Base-by-base conservation (phyloP, 1,140 invertebrate species). In the Lutraria rhynchaena region DNA sequence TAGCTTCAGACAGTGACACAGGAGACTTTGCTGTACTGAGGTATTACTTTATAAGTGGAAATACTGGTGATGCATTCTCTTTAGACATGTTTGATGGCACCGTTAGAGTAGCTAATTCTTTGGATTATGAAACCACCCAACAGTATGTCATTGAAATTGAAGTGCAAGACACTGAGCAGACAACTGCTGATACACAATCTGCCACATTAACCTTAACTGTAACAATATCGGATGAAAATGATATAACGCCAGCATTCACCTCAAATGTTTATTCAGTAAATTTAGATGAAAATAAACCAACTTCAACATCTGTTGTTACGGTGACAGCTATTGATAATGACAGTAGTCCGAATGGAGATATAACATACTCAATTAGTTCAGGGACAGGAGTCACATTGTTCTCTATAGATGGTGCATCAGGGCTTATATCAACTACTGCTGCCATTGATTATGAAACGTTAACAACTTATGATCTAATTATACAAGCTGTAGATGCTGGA, bases 201-300 rank as follows among this genome's bases (percentile, higher is more conserved):
- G 67, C 71, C 17, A 87, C 85, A 15, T 63, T 82, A 35, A 83
- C 80, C 13, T 49, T 89, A 22, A 82, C 78, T 11, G 70, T 91
- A 13, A 37, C 55, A 22, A 51, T 91, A 15, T 58, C 53, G 95
- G 98, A 99, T 90, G 93, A 98, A 24, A 99, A 99, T 91, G 98
- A 99, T 93, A 71, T 86, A 78, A 83, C 74, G 27, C 88, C 88
- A 19, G 61, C 70, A 0, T 85, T 86, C 70, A 37, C 83, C 4
- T 71, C 27, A 27, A 58, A 81, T 19, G 67, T 70, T 58, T 44
- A 65, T 15, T 73, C 65, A 46, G 76, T 77, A 1, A 69, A 63
- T 9, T 31, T 86, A 1, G 37, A 61, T 58, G 85, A 86, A 60
- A 82, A 83, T 44, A 69, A 74, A 31, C 27, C 17, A 13, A 55